phyloP scores from a whole-genome alignment of 2,888 invertebrate species.

The Idaea biselata region DNA sequence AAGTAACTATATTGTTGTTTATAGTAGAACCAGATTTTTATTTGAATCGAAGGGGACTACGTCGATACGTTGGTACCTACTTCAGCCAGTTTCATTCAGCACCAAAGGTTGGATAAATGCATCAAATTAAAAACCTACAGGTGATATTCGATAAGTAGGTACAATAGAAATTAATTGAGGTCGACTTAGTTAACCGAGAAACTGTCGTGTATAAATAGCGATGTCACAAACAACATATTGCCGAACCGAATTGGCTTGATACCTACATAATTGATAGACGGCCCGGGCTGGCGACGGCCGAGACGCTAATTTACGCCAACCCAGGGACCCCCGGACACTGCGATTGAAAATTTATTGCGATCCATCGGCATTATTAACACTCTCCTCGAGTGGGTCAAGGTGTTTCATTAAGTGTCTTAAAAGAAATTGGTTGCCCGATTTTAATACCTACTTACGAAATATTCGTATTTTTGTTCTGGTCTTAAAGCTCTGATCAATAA shows the following conservation, averaged over 20 bases:
- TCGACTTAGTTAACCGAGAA: conserved; percentile 38
- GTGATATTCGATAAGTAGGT: background rate
- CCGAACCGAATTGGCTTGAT: conserved; percentile 47
- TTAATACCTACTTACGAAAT: background rate
- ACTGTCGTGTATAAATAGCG: conserved; percentile 40
- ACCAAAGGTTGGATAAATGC: too few relatives aligned
- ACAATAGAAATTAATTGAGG: conserved; percentile 7
- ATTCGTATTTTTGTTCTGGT: conserved; percentile 9
- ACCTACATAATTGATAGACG: conserved; percentile 62
- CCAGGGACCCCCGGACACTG: conserved; percentile 41
- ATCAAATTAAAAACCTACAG: background rate
- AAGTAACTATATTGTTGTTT: too few relatives aligned
- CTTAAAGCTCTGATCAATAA: background rate
- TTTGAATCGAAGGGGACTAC: background rate
- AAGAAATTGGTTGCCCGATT: conserved; percentile 2
- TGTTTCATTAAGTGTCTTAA: conserved; percentile 32
- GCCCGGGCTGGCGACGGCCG: conserved; percentile 46
- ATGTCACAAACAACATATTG: conserved; percentile 49
- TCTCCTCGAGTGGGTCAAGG: conserved; percentile 36
- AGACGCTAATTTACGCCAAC: conserved; percentile 58
- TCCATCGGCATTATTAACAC: conserved; percentile 51
- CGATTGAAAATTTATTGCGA: conserved; percentile 58
- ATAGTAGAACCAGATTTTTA: conserved; percentile 6
- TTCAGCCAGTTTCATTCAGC: too few relatives aligned
- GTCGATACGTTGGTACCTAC: background rate